Conservation (phyloP, 2,113 vertebrate genomes). For the Carettochelys insculpta region DNA sequence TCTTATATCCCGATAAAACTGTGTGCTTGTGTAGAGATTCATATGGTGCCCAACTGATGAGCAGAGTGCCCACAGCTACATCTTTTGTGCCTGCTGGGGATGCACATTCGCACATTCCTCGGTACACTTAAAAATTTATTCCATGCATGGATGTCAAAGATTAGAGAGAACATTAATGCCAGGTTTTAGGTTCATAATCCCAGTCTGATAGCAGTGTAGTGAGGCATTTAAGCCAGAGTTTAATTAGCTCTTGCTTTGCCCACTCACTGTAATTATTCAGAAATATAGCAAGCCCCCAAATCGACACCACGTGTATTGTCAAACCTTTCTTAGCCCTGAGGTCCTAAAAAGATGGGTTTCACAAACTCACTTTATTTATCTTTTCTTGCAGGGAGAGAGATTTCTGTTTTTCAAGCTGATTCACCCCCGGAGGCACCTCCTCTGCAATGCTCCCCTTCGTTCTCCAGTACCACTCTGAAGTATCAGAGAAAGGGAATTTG, state of each 20-base stretch:
- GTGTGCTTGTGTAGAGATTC: too few relatives aligned
- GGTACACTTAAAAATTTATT: too few relatives aligned
- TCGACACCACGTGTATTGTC: not conserved
- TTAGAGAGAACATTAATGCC: too few relatives aligned
- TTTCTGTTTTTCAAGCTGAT: not conserved
- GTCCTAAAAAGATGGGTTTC: not conserved
- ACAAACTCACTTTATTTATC: not conserved
- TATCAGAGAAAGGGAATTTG: fast-evolving
- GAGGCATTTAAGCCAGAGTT: not conserved
- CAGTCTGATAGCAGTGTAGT: not conserved
- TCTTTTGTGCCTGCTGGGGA: too few relatives aligned
- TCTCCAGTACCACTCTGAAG: not conserved
- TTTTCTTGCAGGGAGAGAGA: not conserved
- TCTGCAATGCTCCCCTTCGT: not conserved
- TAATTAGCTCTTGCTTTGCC: not conserved
- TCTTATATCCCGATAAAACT: too few relatives aligned
- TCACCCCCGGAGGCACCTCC: not conserved
- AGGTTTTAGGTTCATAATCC: not conserved
- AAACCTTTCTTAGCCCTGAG: not conserved
- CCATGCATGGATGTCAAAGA: too few relatives aligned
- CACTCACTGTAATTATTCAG: not conserved
- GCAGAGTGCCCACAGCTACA: too few relatives aligned
- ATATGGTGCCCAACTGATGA: too few relatives aligned
- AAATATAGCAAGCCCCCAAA: not conserved
- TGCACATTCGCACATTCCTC: too few relatives aligned